A percentile compares a stretch with the other conserved stretches of the same genome.
phyloP scores from a whole-genome alignment of 2,113 vertebrate species.

The Chionodraco myersi region DNA sequence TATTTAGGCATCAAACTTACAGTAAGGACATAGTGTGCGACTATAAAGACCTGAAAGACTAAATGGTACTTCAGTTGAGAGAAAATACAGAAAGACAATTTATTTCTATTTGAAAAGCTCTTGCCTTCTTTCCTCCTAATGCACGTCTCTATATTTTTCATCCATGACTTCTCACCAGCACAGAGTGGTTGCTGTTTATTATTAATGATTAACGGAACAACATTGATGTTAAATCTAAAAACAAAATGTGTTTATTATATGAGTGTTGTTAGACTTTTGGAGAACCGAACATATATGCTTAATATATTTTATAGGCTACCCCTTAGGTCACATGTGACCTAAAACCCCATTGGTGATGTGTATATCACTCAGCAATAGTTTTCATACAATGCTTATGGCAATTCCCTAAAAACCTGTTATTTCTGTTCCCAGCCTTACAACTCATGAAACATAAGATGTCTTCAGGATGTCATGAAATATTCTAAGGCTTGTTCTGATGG shows the following conservation, averaged over 20 bases:
- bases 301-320: too few relatives aligned
- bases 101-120: constrained; percentile 2
- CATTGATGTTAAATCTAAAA: too few relatives aligned
- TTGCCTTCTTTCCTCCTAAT: constrained; percentile 14
- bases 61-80: background rate
- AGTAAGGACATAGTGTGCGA: background rate
- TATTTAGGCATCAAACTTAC: background rate
- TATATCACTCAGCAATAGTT: background rate
- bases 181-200: constrained; percentile 39
- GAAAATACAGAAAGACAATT: constrained; percentile 1
- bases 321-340: too few relatives aligned
- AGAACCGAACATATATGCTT: too few relatives aligned
- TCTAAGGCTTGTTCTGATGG: background rate
- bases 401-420: background rate
- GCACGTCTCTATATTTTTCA: constrained; percentile 25
- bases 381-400: background rate
- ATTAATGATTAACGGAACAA: constrained; percentile 27
- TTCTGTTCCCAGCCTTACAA: background rate
- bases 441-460: background rate
- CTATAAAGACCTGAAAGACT: background rate
- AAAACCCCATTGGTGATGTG: background rate
- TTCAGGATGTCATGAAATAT: background rate
- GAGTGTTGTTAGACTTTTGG: too few relatives aligned
- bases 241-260: too few relatives aligned
- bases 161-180: constrained; percentile 9